Evolutionary conservation across 2,113 vertebrate species (phyloP).

Genomic region (Pterocles burchelli): DNA sequence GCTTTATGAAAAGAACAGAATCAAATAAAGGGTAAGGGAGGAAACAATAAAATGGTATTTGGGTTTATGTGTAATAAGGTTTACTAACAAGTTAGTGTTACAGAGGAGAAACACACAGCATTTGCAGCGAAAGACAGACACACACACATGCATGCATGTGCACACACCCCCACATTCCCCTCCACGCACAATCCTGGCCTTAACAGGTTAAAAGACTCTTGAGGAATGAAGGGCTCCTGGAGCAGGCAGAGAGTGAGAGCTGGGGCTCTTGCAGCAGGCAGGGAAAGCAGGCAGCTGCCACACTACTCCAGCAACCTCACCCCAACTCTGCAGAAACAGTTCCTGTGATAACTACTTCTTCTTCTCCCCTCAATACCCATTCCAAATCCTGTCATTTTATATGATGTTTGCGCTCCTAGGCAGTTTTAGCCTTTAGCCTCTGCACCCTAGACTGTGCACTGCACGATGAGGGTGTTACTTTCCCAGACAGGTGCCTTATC

Average conservation of each 20-base stretch:
- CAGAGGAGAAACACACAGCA: background rate
- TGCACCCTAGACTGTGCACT: background rate
- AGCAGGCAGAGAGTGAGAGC: accelerated
- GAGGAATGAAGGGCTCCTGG: background rate
- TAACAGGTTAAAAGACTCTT: background rate
- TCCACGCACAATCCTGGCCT: background rate
- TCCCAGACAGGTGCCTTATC: background rate
- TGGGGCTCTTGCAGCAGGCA: background rate
- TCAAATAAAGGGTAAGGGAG: background rate
- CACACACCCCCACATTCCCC: too few relatives aligned
- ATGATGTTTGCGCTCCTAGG: background rate
- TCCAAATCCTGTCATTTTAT: background rate
- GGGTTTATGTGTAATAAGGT: background rate
- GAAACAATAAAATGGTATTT: background rate
- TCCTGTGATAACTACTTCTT: background rate
- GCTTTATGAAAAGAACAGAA: background rate
- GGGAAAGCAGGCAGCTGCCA: background rate
- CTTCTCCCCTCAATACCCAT: background rate
- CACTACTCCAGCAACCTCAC: background rate
- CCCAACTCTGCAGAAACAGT: background rate
- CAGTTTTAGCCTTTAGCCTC: background rate
- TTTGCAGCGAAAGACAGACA: background rate
- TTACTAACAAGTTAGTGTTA: background rate
- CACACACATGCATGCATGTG: too few relatives aligned
- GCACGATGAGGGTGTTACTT: background rate